phyloP scores from a whole-genome alignment of 2,797 vertebrate genomes.

The Meriones psammophilus region DNA sequence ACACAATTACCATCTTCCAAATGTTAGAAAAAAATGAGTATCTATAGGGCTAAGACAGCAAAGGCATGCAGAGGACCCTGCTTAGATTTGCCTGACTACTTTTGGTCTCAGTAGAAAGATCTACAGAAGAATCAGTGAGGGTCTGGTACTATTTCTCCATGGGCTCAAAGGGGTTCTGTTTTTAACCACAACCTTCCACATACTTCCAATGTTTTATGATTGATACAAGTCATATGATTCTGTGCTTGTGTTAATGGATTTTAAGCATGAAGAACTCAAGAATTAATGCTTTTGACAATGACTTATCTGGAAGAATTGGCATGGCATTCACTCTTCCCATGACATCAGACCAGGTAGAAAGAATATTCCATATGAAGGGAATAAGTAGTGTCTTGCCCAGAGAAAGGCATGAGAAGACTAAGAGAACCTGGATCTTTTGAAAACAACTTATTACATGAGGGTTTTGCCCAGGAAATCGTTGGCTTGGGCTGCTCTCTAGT shows the following conservation, averaged over 20 bases:
- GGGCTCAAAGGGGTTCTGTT: background rate
- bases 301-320: background rate
- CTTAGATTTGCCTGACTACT: background rate
- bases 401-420: constrained; percentile 57
- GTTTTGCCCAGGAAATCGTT: constrained; percentile 81
- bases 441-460: constrained; percentile 29
- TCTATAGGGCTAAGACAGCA: background rate
- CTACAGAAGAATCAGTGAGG: background rate
- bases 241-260: background rate
- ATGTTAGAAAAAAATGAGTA: background rate
- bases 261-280: constrained; percentile 1
- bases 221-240: constrained; percentile 24
- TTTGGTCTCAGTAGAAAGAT: background rate
- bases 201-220: constrained; percentile 27
- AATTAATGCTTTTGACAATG: constrained; percentile 23
- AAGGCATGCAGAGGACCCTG: background rate
- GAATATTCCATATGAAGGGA: background rate
- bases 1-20: background rate
- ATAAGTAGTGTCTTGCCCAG: background rate
- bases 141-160: constrained; percentile 15
- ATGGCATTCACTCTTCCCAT: background rate
- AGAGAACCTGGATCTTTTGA: constrained; percentile 56
- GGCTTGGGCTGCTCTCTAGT: constrained; percentile 90
- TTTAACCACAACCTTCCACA: background rate
- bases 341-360: background rate